These are phyloP conservation scores for Luscinia megarhynchos DNA, from an alignment of 2,797 vertebrate genomes.

Conservation along the genomic window DNA sequence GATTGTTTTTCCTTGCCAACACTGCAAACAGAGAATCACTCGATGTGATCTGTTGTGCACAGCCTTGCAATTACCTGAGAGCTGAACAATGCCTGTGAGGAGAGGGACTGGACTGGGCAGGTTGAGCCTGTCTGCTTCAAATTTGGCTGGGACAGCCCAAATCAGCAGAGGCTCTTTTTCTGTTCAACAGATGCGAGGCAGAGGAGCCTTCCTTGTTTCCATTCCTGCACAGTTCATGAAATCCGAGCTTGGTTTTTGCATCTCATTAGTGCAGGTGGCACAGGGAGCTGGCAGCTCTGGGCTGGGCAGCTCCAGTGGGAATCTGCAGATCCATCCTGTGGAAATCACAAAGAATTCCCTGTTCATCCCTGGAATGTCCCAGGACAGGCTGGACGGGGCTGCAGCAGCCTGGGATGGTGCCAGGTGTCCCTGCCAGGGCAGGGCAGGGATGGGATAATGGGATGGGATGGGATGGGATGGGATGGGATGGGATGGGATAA, in stretches of 20 bases:
- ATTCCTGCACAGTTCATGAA: not conserved
- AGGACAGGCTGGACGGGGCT: not conserved
- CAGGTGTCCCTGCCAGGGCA: not conserved
- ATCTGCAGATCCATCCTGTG: not conserved
- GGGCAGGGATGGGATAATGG: too few relatives aligned
- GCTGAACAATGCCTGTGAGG: not conserved
- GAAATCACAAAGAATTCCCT: rapidly evolving
- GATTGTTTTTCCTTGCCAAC: constrained; percentile 36
- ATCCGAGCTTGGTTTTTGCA: not conserved
- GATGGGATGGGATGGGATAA: too few relatives aligned
- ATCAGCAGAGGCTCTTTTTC: not conserved
- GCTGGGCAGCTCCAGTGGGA: not conserved
- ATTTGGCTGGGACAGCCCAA: not conserved
- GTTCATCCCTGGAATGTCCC: rapidly evolving
- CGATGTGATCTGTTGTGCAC: constrained; percentile 7
- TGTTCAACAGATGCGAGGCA: not conserved
- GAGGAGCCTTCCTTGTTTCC: not conserved
- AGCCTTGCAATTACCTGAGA: constrained; percentile 2
- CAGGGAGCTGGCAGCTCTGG: not conserved
- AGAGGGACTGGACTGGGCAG: not conserved
- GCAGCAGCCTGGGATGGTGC: not conserved
- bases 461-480: not conserved
- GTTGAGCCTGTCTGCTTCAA: not conserved
- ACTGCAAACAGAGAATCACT: not conserved
- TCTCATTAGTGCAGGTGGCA: not conserved